A percentile compares a stretch with the other conserved stretches of the same genome.
phyloP scores from a whole-genome alignment of 2,888 invertebrate species.

The Limenitis camilla region DNA sequence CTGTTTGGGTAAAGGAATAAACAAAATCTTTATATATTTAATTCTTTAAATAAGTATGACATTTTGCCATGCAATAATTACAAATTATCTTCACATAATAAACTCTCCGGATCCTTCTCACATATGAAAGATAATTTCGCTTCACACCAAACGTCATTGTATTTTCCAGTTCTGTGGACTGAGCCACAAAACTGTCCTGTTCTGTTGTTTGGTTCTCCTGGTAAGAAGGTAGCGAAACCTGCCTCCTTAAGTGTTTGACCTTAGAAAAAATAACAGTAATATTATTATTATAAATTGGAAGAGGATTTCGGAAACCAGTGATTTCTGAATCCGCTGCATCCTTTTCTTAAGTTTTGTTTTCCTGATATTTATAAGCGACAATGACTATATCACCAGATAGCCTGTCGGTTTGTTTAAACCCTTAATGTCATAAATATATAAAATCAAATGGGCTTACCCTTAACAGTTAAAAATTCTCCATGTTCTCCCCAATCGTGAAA shows the following conservation, averaged over 20 bases:
- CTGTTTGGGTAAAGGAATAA: too few species aligned
- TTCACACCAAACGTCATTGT: conserved; percentile 40
- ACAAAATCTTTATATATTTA: too few species aligned
- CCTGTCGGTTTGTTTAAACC: too few species aligned
- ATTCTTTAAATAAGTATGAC: too few species aligned
- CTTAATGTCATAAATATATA: too few species aligned
- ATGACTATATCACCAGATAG: too few species aligned
- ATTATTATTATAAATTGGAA: too few species aligned
- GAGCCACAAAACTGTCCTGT: conserved; percentile 38
- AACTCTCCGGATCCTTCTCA: conserved; percentile 32
- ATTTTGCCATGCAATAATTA: too few species aligned
- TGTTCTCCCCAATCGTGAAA: conserved; percentile 31
- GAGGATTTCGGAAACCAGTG: too few species aligned
- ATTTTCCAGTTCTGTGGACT: conserved; percentile 30
- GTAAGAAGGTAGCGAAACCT: conserved; percentile 37
- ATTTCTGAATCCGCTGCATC: too few species aligned
- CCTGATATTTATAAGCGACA: too few species aligned
- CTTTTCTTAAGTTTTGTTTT: too few species aligned
- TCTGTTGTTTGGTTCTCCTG: conserved; percentile 34
- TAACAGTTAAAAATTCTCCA: conserved; percentile 28
- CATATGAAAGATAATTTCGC: conserved; percentile 33
- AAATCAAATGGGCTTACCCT: conserved; percentile 13
- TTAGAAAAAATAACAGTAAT: conserved; percentile 16
- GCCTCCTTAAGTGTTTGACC: conserved; percentile 38
- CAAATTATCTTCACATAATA: conserved; percentile 21